These are phyloP conservation scores for Ametastegia equiseti DNA, from an alignment of 2,888 invertebrate species.

Conservation along the genomic window DNA sequence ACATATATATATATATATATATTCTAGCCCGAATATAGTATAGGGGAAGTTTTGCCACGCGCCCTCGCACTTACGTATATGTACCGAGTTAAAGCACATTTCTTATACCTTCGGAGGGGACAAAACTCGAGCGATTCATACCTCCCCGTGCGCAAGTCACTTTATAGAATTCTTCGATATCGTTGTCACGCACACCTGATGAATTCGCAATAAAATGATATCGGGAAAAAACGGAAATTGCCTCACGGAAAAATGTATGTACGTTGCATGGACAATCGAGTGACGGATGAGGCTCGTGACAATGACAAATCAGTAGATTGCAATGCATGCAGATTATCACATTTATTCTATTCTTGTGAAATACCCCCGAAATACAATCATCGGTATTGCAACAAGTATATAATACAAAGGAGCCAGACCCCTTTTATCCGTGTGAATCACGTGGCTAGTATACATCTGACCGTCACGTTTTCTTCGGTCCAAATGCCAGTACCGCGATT, in stretches of 20 bases:
- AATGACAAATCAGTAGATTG: too few relatives aligned
- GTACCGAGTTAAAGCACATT: background rate
- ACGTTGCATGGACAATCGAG: too few relatives aligned
- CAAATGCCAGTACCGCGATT: background rate
- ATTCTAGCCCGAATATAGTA: background rate
- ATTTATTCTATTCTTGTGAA: too few relatives aligned
- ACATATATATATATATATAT: too few relatives aligned
- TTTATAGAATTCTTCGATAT: background rate
- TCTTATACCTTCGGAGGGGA: background rate
- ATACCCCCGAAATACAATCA: too few relatives aligned
- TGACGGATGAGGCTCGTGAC: too few relatives aligned
- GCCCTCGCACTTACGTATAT: background rate
- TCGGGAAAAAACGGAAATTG: background rate
- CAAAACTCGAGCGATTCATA: background rate
- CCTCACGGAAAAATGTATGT: too few relatives aligned
- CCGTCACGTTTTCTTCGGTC: background rate
- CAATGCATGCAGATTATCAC: too few relatives aligned
- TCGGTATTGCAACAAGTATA: too few relatives aligned
- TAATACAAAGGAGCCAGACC: too few relatives aligned
- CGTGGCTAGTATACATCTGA: background rate
- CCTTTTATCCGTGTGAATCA: too few relatives aligned
- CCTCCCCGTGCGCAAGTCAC: background rate
- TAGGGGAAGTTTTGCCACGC: slow-evolving; percentile 7
- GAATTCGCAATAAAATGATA: background rate
- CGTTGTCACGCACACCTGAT: background rate